Evolutionary conservation across 2,888 invertebrate species (phyloP), one percentile per base, ranked within the genome.

Genomic region (Trissolcus brochymenae): DNA sequence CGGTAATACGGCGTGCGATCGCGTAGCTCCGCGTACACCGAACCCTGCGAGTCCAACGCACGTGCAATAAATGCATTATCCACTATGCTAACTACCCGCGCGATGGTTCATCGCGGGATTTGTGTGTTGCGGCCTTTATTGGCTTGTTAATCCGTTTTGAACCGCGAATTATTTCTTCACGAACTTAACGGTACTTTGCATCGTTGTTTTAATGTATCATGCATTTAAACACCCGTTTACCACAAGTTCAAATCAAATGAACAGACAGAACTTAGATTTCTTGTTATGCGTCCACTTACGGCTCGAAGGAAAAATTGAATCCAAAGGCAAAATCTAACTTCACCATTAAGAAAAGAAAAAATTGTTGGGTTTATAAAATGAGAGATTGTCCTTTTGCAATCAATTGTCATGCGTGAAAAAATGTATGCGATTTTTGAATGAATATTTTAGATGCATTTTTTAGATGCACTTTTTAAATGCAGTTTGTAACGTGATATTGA

Each of bases 31-130:
- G 16, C 43, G 73, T 73, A 72, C 72, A 72, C 53, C 72, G 72
- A 72, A 72, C 72, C 59, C 71, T 65, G 40, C 35, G 50, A 25
- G 65, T 50, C 57, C 56, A 55, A 62, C 73, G 66, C 66, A 57
- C 51, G 61, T 61, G 56, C 73, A 65, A 66, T 66, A 41, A 54
- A 66, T 66, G 57, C 56, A 66, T 56, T 64, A 62, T 56, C 40
- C 16, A 19, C 61, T 35, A 55, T 50, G 65, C 60, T 66, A 59
- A 72, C 72, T 55, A 60, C 54, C 51, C 21, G 56, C 56, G 35
- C 55, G 55, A 73, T 73, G 13, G 40, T 29, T 35, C 29, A 54
- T 41, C 43, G 60, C 29, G 13, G 49, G 56, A 66, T 56, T 66
- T 51, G 67, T 43, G 25, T 43, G n/a, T 53, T 53, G 51, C 41